Conservation (phyloP, 2,888 invertebrate genomes). For the Brenthis ino region DNA sequence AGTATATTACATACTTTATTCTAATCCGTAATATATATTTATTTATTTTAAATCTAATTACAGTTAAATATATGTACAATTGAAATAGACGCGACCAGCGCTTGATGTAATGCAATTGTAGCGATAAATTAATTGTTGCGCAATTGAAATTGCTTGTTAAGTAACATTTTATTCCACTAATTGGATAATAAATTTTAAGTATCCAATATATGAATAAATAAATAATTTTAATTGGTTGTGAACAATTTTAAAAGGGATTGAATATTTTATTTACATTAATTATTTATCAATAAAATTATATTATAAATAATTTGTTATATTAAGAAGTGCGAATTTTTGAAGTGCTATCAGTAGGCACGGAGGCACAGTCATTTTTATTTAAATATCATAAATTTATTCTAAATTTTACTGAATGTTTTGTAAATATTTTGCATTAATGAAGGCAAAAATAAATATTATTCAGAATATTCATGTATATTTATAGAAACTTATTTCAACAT, state of each 20-base stretch:
- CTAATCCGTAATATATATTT: conserved; percentile 26
- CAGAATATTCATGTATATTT: no score
- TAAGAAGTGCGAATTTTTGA: conserved; percentile 63
- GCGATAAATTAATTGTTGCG: neutral
- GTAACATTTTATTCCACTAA: conserved; percentile 52
- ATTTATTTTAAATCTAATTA: conserved; percentile 26
- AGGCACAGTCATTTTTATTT: conserved; percentile 69
- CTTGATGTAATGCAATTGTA: conserved; percentile 10
- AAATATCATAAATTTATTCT: conserved; percentile 42
- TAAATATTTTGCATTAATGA: conserved; percentile 10
- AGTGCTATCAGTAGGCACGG: conserved; percentile 65
- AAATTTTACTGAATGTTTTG: conserved; percentile 38
- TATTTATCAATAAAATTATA: conserved; percentile 16
- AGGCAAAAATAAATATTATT: neutral
- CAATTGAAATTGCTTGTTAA: conserved; percentile 54
- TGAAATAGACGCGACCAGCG: conserved; percentile 32
- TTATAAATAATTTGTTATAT: conserved; percentile 50
- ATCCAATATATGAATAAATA: conserved; percentile 9
- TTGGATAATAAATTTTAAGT: neutral
- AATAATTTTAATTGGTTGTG: conserved; percentile 6
- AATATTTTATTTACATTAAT: conserved; percentile 18
- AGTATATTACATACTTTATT: conserved; percentile 38
- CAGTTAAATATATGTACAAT: conserved; percentile 36
- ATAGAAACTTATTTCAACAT: no score
- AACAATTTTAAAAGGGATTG: conserved; percentile 1